These are phyloP conservation scores for Pomatostomus ruficeps DNA, from an alignment of 2,113 vertebrate species.

Conservation along the genomic window DNA sequence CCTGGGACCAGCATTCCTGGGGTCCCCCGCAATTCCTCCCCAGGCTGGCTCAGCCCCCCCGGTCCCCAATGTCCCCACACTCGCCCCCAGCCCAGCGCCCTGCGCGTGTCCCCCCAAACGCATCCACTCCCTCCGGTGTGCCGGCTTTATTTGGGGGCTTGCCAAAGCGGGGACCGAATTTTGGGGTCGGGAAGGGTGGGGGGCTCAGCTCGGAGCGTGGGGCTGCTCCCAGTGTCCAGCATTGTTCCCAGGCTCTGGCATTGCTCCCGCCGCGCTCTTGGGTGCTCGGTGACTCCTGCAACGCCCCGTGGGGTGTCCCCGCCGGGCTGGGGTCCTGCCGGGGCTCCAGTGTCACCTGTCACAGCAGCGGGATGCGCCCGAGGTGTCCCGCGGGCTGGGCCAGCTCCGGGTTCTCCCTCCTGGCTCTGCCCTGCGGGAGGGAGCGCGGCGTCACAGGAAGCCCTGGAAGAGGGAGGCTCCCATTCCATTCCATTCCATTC, in stretches of 20 bases:
- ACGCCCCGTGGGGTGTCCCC: not conserved
- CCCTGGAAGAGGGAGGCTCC: rapidly evolving
- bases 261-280: not conserved
- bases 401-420: not conserved
- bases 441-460: rapidly evolving
- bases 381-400: rapidly evolving
- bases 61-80: not conserved
- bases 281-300: not conserved
- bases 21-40: too few species aligned
- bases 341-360: not conserved
- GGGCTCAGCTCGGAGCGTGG: not conserved
- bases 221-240: not conserved
- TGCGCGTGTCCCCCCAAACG: not conserved
- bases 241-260: not conserved
- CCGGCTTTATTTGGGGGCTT: not conserved
- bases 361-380: rapidly evolving
- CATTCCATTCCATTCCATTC: not conserved
- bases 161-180: not conserved
- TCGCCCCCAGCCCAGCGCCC: not conserved
- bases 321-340: rapidly evolving
- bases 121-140: not conserved
- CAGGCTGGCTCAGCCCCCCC: too few species aligned
- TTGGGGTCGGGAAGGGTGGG: not conserved
- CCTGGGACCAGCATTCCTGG: not conserved
- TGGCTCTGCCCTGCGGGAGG: not conserved